Percentiles rank a stretch among this genome's conserved stretches.
Conservation (phyloP, 1,140 invertebrate species). For the Heliconius hewitsoni region DNA sequence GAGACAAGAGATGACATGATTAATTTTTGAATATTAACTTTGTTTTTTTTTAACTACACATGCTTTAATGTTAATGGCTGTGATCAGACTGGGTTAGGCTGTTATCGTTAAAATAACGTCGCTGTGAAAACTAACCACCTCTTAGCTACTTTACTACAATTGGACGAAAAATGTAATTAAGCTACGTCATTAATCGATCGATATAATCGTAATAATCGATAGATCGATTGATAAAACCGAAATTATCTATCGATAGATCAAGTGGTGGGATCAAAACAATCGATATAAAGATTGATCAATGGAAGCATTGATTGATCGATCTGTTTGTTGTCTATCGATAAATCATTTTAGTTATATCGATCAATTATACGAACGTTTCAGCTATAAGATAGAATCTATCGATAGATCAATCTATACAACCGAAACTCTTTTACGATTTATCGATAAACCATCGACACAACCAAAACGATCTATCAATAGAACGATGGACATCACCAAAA, state of each 20-base stretch:
- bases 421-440: not conserved
- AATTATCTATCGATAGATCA: slow-evolving; percentile 25
- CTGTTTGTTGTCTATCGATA: not conserved
- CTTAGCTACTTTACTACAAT: slow-evolving; percentile 62
- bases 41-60: not conserved
- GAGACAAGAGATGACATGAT: not conserved
- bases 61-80: not conserved
- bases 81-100: slow-evolving; percentile 14
- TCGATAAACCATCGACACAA: slow-evolving; percentile 9
- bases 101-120: slow-evolving; percentile 23
- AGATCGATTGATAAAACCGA: slow-evolving; percentile 19
- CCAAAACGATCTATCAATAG: not conserved
- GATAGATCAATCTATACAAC: not conserved
- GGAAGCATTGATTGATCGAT: too few relatives aligned
- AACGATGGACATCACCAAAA: slow-evolving; percentile 2
- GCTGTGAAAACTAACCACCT: slow-evolving; percentile 69
- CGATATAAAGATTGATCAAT: too few relatives aligned
- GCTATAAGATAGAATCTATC: not conserved
- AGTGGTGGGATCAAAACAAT: not conserved
- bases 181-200: slow-evolving; percentile 54
- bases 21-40: slow-evolving; percentile 11
- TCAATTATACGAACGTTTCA: not conserved
- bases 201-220: slow-evolving; percentile 27
- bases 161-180: slow-evolving; percentile 72
- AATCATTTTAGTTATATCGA: not conserved